A percentile compares a stretch with the other conserved stretches of the same genome.
Evolutionary conservation across 1,140 invertebrate genomes (phyloP).

Genomic region (Drosophila virilis): DNA sequence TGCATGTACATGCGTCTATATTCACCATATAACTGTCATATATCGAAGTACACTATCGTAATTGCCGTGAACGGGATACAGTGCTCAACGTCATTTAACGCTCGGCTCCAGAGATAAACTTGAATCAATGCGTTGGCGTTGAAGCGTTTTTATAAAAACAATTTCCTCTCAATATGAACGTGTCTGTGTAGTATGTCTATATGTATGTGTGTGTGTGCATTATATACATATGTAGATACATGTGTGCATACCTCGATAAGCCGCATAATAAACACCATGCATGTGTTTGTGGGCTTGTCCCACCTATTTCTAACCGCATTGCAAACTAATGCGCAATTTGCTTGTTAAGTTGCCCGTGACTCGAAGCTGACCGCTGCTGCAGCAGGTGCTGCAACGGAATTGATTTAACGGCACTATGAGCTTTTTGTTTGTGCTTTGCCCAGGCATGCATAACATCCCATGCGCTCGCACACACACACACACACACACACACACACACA

Average conservation of each 20-base stretch:
- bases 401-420: constrained; percentile 3
- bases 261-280: constrained; percentile 22
- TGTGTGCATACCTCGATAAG: constrained; percentile 28
- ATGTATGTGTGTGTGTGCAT: constrained; percentile 15
- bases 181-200: constrained; percentile 1
- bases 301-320: constrained; percentile 24
- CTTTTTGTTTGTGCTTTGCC: constrained; percentile 5
- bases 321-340: constrained; percentile 48
- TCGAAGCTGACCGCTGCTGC: constrained; percentile 22
- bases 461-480: background rate
- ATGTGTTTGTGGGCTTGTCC: constrained; percentile 19
- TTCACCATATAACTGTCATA: constrained; percentile 26
- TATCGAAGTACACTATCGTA: constrained; percentile 31
- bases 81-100: constrained; percentile 28
- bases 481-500: background rate
- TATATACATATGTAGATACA: background rate
- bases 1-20: background rate
- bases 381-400: constrained; percentile 39
- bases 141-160: constrained; percentile 21
- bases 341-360: constrained; percentile 37
- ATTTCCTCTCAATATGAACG: background rate
- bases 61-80: constrained; percentile 19
- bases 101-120: constrained; percentile 28
- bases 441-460: constrained; percentile 3
- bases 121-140: constrained; percentile 39